A percentile compares a stretch with the other conserved stretches of the same genome.
Conservation (phyloP, 2,797 vertebrate species). For the Thaleichthys pacificus region DNA sequence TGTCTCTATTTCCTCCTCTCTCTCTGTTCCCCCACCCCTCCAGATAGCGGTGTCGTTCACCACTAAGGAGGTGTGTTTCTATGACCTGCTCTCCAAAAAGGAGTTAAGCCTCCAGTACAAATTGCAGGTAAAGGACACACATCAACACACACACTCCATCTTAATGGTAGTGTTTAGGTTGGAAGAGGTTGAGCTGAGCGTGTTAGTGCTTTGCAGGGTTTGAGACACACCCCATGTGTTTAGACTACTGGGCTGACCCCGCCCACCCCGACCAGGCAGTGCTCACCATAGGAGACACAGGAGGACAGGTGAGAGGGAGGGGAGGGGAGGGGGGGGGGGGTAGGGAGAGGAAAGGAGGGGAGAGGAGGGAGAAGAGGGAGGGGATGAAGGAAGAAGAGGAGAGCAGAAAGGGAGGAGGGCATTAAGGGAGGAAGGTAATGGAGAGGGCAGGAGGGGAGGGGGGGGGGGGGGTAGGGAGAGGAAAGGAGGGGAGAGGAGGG, state of each 20-base stretch:
- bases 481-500: not conserved
- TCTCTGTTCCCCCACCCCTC: not conserved
- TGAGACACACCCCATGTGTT: conserved; percentile 71
- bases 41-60: conserved; percentile 82
- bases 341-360: not conserved
- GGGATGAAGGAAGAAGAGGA: too few species aligned
- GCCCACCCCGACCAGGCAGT: conserved; percentile 71
- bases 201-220: conserved; percentile 54
- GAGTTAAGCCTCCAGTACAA: conserved; percentile 78
- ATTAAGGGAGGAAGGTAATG: too few species aligned
- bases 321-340: not conserved
- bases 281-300: conserved; percentile 78
- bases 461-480: not conserved
- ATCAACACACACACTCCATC: not conserved
- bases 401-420: too few species aligned
- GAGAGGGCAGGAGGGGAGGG: not conserved
- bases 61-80: conserved; percentile 84
- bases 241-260: conserved; percentile 79
- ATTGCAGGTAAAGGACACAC: conserved; percentile 57
- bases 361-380: not conserved
- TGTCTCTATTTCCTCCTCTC: not conserved
- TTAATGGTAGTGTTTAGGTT: not conserved
- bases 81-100: conserved; percentile 75
- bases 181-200: not conserved
- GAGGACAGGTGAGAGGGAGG: conserved; percentile 74